Evolutionary conservation across 2,888 invertebrate genomes (phyloP), one percentile per base, ranked within the genome.

Genomic region (Drosophila incognita): DNA sequence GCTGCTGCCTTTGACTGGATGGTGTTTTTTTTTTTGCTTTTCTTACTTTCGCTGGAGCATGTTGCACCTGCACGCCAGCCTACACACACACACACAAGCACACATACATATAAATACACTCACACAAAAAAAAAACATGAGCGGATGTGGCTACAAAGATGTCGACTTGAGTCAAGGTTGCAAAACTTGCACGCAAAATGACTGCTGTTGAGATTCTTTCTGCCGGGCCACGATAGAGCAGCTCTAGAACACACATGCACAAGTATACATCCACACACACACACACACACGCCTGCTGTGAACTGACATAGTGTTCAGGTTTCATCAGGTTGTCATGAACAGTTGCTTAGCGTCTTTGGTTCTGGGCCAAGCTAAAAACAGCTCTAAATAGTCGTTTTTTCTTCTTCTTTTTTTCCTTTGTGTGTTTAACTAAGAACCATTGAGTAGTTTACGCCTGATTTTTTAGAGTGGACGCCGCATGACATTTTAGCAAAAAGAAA

Each of bases 131-230:
- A 21, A 11, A 33, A 21, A 35, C 18, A 11, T 15, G 18, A 24
- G 24, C 29, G 35, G 61, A 62, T 69, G 59, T 38, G 64, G 48
- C 62, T 72, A 59, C 46, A 65, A 80, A 69, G 83, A 69, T 69
- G 66, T 42, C 73, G 69, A 73, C 74, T 84, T 70, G 70, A 77
- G 72, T 72, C 82, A 87, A 90, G 89, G 90, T 79, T 89, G 75
- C 71, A 68, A 69, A 65, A 72, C 79, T 76, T 84, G 79, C 77
- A 90, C 89, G 81, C 75, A 79, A 82, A 87, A 87, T 89, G 80
- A 75, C 87, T 77, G 73, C 74, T 72, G 83, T 84, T 84, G 81
- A 87, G 87, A 87, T 89, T 89, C 68, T 54, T 66, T 69, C 56
- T 63, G 62, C 80, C 46, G 27, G 54, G 48, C 31, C 65, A 69